Percentiles rank a stretch among this genome's conserved stretches.
phyloP scores from a whole-genome alignment of 2,113 vertebrate species.

The Phyllostomus discolor region DNA sequence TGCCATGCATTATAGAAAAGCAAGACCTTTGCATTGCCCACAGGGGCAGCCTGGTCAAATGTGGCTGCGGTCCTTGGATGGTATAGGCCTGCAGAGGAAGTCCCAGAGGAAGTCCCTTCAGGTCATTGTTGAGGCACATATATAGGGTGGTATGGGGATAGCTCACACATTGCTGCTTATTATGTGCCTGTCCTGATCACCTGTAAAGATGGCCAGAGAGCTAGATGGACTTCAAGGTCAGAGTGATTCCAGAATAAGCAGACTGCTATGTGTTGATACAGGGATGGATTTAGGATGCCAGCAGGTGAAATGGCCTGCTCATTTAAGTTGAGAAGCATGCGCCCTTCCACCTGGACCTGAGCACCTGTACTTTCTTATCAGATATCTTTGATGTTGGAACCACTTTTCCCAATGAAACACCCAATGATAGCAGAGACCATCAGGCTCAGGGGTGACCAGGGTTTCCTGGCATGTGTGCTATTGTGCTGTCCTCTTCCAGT shows the following conservation, averaged over 20 bases:
- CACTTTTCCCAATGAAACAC: neutral
- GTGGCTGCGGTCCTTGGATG: slow-evolving; percentile 93
- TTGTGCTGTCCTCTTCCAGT: slow-evolving; percentile 85
- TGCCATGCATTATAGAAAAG: slow-evolving; percentile 88
- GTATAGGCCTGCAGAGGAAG: slow-evolving; percentile 79
- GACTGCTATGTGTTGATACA: neutral
- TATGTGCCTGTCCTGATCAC: neutral
- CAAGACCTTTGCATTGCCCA: slow-evolving; percentile 90
- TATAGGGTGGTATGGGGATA: neutral
- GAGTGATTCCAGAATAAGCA: neutral
- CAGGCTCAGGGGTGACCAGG: neutral
- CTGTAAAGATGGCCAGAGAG: neutral
- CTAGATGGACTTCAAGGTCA: neutral
- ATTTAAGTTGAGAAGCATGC: neutral
- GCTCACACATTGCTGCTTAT: neutral
- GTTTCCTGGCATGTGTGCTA: neutral
- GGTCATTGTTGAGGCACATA: neutral
- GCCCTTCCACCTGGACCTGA: neutral
- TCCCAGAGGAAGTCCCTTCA: neutral
- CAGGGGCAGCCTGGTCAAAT: slow-evolving; percentile 90
- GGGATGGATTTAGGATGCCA: neutral
- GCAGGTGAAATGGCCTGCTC: neutral
- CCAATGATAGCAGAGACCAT: neutral
- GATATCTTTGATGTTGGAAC: neutral
- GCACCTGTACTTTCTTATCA: neutral